Conservation (phyloP, 2,888 invertebrate genomes). For the Dendrolimus houi region DNA sequence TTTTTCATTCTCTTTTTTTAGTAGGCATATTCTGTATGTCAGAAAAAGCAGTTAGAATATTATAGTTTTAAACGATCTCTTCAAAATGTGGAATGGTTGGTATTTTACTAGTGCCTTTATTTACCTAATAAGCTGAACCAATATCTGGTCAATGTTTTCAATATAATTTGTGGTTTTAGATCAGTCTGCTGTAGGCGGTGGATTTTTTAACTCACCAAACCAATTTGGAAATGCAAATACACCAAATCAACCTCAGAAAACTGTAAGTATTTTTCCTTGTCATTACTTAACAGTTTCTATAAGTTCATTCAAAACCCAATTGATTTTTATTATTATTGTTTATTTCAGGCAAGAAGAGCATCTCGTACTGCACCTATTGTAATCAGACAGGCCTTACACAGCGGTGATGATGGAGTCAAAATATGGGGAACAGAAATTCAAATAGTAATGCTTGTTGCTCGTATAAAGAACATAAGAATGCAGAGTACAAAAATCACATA, state of each 20-base stretch:
- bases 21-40: no score
- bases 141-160: background rate
- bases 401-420: constrained; percentile 66
- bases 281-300: no score
- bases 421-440: constrained; percentile 72
- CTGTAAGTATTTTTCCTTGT: constrained; percentile 28
- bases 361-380: constrained; percentile 69
- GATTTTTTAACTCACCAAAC: constrained; percentile 63
- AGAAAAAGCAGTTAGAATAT: no score
- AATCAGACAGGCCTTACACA: constrained; percentile 61
- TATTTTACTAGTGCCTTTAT: background rate
- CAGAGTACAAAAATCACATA: constrained; percentile 71
- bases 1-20: no score
- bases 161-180: constrained; percentile 27
- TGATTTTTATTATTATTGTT: background rate
- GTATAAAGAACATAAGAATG: constrained; percentile 56
- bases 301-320: no score
- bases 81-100: constrained; percentile 45
- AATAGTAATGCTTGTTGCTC: constrained; percentile 59
- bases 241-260: constrained; percentile 59
- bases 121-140: background rate
- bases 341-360: constrained; percentile 50
- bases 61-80: background rate
- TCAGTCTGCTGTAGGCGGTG: constrained; percentile 63
- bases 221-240: constrained; percentile 66